phyloP scores from a whole-genome alignment of 2,113 vertebrate genomes.

The Hypomesus transpacificus region DNA sequence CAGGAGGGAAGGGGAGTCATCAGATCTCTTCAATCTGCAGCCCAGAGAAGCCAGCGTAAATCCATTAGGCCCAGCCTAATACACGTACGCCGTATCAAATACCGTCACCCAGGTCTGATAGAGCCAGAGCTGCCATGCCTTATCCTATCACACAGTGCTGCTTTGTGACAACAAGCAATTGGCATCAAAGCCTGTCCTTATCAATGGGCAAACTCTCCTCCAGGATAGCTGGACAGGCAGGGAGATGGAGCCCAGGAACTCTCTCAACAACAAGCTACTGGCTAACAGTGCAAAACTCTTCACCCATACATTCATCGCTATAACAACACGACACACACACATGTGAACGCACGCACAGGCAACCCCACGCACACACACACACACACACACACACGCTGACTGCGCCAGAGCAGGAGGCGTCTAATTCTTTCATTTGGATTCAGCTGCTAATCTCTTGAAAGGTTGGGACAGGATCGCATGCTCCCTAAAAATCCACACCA shows the following conservation, averaged over 20 bases:
- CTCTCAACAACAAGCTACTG: not conserved
- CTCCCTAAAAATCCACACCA: conserved; percentile 48
- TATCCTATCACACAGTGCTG: conserved; percentile 45
- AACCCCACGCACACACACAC: conserved; percentile 6
- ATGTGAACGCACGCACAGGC: not conserved
- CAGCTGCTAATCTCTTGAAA: conserved; percentile 58
- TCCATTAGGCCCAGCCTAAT: conserved; percentile 50
- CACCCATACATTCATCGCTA: not conserved
- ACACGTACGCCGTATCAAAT: conserved; percentile 48
- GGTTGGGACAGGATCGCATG: conserved; percentile 44
- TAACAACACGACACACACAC: not conserved
- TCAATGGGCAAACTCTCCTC: conserved; percentile 47
- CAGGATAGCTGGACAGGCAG: conserved; percentile 27
- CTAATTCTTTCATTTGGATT: conserved; percentile 59
- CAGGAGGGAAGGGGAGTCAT: conserved; percentile 35
- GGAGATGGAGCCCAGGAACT: conserved; percentile 12
- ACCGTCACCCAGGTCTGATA: conserved; percentile 44
- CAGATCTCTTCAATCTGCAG: conserved; percentile 30
- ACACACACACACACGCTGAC: conserved; percentile 15
- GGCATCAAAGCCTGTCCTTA: conserved; percentile 52
- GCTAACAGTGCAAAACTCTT: not conserved
- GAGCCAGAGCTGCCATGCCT: conserved; percentile 29
- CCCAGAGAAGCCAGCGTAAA: conserved; percentile 37
- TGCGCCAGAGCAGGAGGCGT: conserved; percentile 42
- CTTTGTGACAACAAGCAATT: conserved; percentile 40